phyloP scores from a whole-genome alignment of 2,797 vertebrate genomes.

The Hyperoplus immaculatus region DNA sequence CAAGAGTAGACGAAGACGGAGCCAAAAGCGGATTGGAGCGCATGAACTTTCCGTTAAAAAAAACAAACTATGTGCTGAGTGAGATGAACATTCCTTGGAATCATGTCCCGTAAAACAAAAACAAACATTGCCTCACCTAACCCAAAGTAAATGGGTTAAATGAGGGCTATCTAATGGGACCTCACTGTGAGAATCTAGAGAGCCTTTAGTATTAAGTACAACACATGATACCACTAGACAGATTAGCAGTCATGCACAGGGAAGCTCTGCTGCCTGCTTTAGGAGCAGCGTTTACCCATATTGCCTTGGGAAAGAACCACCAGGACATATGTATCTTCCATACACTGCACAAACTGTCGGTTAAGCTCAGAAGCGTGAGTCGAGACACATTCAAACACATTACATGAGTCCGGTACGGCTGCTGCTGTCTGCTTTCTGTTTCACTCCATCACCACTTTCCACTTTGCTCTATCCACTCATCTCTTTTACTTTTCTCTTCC shows the following conservation, averaged over 20 bases:
- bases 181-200: constrained; percentile 36
- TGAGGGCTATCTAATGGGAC: constrained; percentile 39
- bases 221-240: constrained; percentile 56
- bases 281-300: constrained; percentile 58
- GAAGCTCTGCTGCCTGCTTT: constrained; percentile 23
- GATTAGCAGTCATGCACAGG: constrained; percentile 55
- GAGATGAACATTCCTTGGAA: background rate
- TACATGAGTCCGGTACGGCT: constrained; percentile 42
- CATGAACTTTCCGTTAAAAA: background rate
- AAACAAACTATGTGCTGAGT: background rate
- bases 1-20: constrained; percentile 21
- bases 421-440: constrained; percentile 26
- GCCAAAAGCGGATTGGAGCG: constrained; percentile 13
- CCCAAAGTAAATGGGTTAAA: constrained; percentile 28
- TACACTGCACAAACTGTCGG: constrained; percentile 47
- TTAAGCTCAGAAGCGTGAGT: constrained; percentile 44
- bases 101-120: constrained; percentile 17
- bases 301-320: constrained; percentile 56
- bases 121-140: constrained; percentile 22
- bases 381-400: constrained; percentile 49
- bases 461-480: constrained; percentile 51
- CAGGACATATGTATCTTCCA: constrained; percentile 38
- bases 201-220: constrained; percentile 45
- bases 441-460: constrained; percentile 51
- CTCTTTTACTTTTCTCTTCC: constrained; percentile 9